These are phyloP conservation scores for Solea senegalensis DNA, from an alignment of 2,113 vertebrate genomes.

Conservation along the genomic window DNA sequence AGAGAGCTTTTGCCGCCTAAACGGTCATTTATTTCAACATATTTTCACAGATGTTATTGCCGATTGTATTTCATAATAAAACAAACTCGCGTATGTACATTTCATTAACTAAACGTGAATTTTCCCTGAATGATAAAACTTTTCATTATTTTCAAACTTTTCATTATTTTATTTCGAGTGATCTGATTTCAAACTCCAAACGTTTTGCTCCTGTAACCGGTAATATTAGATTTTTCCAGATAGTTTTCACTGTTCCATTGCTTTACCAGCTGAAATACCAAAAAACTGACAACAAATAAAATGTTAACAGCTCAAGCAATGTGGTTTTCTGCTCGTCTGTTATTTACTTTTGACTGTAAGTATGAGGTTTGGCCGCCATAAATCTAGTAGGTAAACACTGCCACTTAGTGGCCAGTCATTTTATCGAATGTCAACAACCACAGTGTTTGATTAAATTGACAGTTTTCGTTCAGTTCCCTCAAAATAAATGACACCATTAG, in stretches of 20 bases:
- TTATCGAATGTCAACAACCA: neutral
- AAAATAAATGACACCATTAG: too few relatives aligned
- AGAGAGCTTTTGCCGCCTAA: neutral
- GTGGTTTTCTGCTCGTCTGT: neutral
- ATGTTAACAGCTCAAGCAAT: neutral
- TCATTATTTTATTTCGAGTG: neutral
- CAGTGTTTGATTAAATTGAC: neutral
- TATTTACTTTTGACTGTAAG: too few relatives aligned
- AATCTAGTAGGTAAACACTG: neutral
- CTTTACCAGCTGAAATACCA: slow-evolving; percentile 1
- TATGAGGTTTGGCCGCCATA: too few relatives aligned
- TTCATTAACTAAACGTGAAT: slow-evolving; percentile 9
- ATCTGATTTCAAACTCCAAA: neutral
- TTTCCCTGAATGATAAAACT: slow-evolving; percentile 10
- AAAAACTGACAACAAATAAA: neutral
- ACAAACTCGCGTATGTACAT: neutral
- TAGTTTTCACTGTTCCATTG: slow-evolving; percentile 8
- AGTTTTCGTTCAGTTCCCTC: too few relatives aligned
- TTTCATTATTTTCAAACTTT: neutral
- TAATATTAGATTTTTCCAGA: slow-evolving; percentile 6
- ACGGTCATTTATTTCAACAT: neutral
- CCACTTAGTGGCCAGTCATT: slow-evolving; percentile 27
- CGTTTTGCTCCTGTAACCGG: neutral
- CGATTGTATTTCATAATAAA: slow-evolving; percentile 2
- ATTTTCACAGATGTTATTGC: slow-evolving; percentile 1